Evolutionary conservation across 2,113 vertebrate species (phyloP), one percentile per base, ranked within the genome.

Genomic region (Grammomys dolichurus): DNA sequence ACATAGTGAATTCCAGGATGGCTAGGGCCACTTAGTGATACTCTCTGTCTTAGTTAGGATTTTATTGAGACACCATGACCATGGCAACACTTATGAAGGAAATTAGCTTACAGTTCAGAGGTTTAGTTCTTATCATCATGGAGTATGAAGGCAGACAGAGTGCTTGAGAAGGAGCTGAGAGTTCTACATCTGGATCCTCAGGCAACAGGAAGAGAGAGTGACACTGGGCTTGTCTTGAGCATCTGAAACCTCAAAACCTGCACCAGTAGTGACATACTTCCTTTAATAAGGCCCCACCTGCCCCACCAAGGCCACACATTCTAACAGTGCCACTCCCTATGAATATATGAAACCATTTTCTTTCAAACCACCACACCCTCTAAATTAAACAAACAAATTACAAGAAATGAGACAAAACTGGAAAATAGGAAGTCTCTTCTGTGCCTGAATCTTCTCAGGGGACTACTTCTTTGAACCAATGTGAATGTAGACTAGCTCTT

Each of bases 361-460:
- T 28, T 60, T 60, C n/a, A 60, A 82, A 60, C n/a, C n/a, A 63
- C 24, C n/a, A 43, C 40, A 84, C 4, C 14, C 36, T 85, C 40
- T 31, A 43, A 86, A 48, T 48, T 26, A 65, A 85, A 56, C 60
- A 31, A 65, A 65, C 28, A 48, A 51, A 69, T 36, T 12, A 70
- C 24, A 51, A 90, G 48, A 94, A 96, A 90, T 90, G 13, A 93
- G 91, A 70, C 5, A 87, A 16, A 77, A 93, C 10, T 91, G 67
- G 82, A 94, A 93, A 97, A 72, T 77, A 36, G 72, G 87, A 89
- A 93, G 40, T 95, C 22, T 89, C 40, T 96, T 87, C 40, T 96
- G 43, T 31, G 22, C n/a, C 65, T 86, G 36, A 85, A 58, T 91
- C 43, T 94, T 60, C 40, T 81, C 69, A 89, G 77, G 78, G n/a